These are phyloP conservation scores for Caracal caracal DNA, from an alignment of 2,113 vertebrate species.

Conservation along the genomic window DNA sequence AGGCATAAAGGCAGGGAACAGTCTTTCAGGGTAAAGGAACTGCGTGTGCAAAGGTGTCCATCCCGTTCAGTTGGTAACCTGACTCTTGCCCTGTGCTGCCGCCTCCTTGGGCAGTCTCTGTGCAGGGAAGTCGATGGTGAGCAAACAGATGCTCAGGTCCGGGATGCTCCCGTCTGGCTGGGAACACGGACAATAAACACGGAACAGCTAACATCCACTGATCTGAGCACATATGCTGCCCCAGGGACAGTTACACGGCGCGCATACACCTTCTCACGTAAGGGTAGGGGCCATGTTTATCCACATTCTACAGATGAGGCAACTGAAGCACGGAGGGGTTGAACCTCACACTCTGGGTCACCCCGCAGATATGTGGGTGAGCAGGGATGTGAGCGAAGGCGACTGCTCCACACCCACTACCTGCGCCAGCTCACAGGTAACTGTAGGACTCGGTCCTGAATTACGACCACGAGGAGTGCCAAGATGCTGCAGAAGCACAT, in stretches of 20 bases:
- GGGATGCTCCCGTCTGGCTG: background rate
- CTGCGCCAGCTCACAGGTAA: background rate
- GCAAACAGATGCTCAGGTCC: background rate
- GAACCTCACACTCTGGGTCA: background rate
- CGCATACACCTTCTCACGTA: background rate
- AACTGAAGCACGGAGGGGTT: background rate
- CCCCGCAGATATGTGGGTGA: background rate
- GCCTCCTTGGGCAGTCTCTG: background rate
- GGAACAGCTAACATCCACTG: background rate
- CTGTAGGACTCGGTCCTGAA: background rate
- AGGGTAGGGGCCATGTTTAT: background rate
- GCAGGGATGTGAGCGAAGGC: background rate
- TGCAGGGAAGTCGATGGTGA: background rate
- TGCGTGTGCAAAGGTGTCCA: background rate
- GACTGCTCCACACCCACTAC: background rate
- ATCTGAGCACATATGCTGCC: too few species aligned
- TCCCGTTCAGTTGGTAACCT: background rate
- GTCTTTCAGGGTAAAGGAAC: background rate
- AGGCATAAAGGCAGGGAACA: background rate
- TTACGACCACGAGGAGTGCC: background rate
- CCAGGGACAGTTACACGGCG: background rate
- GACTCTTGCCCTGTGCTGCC: background rate
- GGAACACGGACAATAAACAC: background rate
- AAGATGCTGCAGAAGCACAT: background rate
- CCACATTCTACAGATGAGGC: background rate